phyloP scores from a whole-genome alignment of 2,888 invertebrate genomes.

The Villa cingulata region DNA sequence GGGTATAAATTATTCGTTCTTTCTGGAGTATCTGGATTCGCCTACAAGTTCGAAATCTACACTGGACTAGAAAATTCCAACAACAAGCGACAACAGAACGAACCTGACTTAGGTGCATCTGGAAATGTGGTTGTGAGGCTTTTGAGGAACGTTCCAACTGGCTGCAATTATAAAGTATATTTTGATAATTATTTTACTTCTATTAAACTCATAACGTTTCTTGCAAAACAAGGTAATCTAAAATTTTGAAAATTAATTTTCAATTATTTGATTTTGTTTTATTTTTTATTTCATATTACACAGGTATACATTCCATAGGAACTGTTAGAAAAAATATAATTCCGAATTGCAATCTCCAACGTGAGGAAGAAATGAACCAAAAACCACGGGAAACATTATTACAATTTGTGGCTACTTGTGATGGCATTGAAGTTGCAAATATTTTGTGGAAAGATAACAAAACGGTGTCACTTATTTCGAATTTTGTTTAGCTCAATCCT shows the following conservation, averaged over 20 bases:
- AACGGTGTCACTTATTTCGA: conserved; percentile 22
- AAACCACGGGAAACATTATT: conserved; percentile 13
- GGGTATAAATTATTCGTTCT: conserved; percentile 18
- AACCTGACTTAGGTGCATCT: conserved; percentile 8
- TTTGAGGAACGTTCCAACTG: conserved; percentile 5
- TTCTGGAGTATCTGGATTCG: conserved; percentile 16
- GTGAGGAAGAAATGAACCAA: conserved; percentile 15
- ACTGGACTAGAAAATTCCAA: conserved; percentile 10
- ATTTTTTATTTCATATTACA: conserved; percentile 1
- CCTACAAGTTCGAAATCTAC: conserved; percentile 15
- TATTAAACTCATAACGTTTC: conserved; percentile 12
- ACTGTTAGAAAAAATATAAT: conserved; percentile 21
- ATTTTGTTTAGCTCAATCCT: conserved; percentile 21
- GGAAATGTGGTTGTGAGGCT: conserved; percentile 10
- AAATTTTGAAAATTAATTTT: background rate
- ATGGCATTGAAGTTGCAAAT: conserved; percentile 16
- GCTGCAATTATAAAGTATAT: conserved; percentile 9
- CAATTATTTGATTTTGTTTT: conserved; percentile 2
- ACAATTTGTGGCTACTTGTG: conserved; percentile 15
- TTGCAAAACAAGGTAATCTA: conserved; percentile 17
- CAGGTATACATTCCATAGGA: conserved; percentile 13
- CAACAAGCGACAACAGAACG: conserved; percentile 11
- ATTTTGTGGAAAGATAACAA: conserved; percentile 27
- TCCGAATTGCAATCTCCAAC: conserved; percentile 15
- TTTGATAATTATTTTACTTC: conserved; percentile 13